phyloP scores from a whole-genome alignment of 2,888 invertebrate genomes.

The Lydus trimaculatus region DNA sequence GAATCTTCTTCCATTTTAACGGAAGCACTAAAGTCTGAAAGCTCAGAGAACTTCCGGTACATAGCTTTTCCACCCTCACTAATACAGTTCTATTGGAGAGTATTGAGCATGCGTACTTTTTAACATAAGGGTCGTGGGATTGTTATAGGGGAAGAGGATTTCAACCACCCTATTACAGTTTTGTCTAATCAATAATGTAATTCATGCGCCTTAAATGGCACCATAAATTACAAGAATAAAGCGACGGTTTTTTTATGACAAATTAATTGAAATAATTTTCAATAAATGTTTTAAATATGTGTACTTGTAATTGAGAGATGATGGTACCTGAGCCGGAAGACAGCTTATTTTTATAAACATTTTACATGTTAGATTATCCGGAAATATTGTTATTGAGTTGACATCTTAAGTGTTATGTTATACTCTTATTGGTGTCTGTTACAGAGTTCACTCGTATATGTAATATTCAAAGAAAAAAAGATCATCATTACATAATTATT shows the following conservation, averaged over 20 bases:
- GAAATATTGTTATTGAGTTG: too few relatives aligned
- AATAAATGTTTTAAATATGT: too few relatives aligned
- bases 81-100: constrained; percentile 47
- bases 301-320: too few relatives aligned
- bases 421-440: neutral
- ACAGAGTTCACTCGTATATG: too few relatives aligned
- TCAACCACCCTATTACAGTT: constrained; percentile 35
- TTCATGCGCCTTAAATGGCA: constrained; percentile 46
- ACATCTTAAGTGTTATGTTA: too few relatives aligned
- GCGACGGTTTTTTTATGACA: neutral
- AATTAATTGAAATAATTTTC: neutral
- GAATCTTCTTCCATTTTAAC: constrained; percentile 56
- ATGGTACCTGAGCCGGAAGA: too few relatives aligned
- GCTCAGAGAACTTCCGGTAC: constrained; percentile 53
- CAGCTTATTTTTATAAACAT: too few relatives aligned
- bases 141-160: constrained; percentile 22
- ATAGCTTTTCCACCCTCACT: constrained; percentile 49
- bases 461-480: neutral
- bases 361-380: too few relatives aligned
- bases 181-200: constrained; percentile 50
- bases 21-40: constrained; percentile 58
- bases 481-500: neutral
- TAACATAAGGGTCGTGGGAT: constrained; percentile 7
- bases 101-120: constrained; percentile 41
- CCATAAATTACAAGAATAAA: neutral